phyloP scores from a whole-genome alignment of 1,140 invertebrate genomes.

The Oryctes rhinoceros region DNA sequence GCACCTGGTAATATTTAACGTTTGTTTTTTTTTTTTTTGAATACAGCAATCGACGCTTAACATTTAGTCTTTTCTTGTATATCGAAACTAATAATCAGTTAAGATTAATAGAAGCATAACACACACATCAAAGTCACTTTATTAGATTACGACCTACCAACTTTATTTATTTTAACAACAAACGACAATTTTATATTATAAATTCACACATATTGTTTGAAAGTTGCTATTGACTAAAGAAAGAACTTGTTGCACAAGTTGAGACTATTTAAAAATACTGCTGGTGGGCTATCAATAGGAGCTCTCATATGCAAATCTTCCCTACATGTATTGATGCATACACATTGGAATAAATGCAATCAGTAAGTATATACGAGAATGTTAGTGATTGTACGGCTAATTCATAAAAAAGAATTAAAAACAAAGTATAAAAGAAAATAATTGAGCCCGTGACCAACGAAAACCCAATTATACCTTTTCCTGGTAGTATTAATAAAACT shows the following conservation, averaged over 20 bases:
- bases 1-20: constrained; percentile 23
- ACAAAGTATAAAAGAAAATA: too few relatives aligned
- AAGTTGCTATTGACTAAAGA: neutral
- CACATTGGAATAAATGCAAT: too few relatives aligned
- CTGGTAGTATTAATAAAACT: too few relatives aligned
- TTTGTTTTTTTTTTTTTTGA: constrained; percentile 20
- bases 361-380: too few relatives aligned
- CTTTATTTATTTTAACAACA: too few relatives aligned
- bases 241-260: constrained; percentile 11
- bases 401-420: too few relatives aligned
- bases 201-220: neutral
- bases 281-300: neutral
- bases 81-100: neutral
- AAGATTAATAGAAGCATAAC: constrained; percentile 19
- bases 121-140: constrained; percentile 12
- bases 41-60: constrained; percentile 6
- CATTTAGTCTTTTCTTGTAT: constrained; percentile 13
- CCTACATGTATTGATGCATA: neutral
- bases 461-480: too few relatives aligned
- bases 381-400: too few relatives aligned
- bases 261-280: constrained; percentile 19
- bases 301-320: neutral
- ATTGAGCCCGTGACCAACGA: too few relatives aligned
- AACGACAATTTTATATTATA: constrained; percentile 28
- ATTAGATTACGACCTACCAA: constrained; percentile 21